These are phyloP conservation scores for Syrrhaptes paradoxus DNA, from an alignment of 2,113 vertebrate genomes.

Conservation along the genomic window DNA sequence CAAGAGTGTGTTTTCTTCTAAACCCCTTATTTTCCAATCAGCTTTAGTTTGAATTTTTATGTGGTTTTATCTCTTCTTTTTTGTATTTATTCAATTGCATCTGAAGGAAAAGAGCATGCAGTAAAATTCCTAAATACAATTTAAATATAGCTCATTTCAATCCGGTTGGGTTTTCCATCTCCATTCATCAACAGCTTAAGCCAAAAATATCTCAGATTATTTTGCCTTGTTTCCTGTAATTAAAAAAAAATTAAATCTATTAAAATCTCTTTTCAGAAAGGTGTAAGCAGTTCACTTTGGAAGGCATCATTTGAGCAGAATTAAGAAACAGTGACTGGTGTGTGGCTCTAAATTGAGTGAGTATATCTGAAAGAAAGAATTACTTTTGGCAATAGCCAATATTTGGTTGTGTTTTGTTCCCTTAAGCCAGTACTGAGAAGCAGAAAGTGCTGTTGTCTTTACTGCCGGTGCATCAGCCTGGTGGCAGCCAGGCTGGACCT, in stretches of 20 bases:
- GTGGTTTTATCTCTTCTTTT: background rate
- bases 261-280: background rate
- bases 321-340: constrained; percentile 14
- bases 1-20: background rate
- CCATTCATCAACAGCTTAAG: background rate
- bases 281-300: background rate
- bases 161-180: background rate
- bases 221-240: background rate
- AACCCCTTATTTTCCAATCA: constrained; percentile 22
- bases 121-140: constrained; percentile 17
- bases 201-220: background rate
- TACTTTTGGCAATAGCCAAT: constrained; percentile 33
- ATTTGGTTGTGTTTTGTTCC: constrained; percentile 38
- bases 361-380: constrained; percentile 22
- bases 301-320: constrained; percentile 34
- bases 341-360: background rate
- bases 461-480: background rate
- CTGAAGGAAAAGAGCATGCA: background rate
- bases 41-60: constrained; percentile 5
- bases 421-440: background rate
- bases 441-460: constrained; percentile 14
- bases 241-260: background rate
- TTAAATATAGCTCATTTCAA: constrained; percentile 5
- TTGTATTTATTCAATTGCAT: constrained; percentile 32
- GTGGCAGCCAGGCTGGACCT: constrained; percentile 11